Evolutionary conservation across 2,113 vertebrate species (phyloP), one percentile per base, ranked within the genome.

Genomic region (Prinia subflava): DNA sequence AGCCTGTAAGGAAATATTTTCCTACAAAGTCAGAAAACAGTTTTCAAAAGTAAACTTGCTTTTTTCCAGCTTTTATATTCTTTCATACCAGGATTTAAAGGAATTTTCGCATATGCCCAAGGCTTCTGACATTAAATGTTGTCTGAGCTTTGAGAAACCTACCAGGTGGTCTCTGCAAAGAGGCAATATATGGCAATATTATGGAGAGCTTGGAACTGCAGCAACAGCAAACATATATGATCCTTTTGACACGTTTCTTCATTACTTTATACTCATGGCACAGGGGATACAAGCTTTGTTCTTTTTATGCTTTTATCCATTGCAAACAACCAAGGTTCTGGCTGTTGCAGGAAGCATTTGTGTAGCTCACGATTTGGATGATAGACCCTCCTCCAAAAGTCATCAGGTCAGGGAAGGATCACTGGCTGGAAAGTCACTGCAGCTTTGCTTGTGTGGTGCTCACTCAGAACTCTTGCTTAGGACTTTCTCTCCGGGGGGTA

Each of bases 291-390:
- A 70, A 67, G 6, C 13, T 78, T 89, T 80, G 53, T 24, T 22
- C 22, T 69, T 87, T 87, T 69, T n/a, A 65, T 30, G 19, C 23
- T 12, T 37, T 78, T 33, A 59, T 2, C 17, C 42, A 42, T 23
- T 5, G 13, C 19, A 53, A 49, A 60, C 35, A 42, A 4, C 12
- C 73, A 53, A 57, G 57, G 6, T 73, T 47, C 12, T 79, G n/a
- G 10, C 13, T 69, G 27, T 59, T 82, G 44, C 27, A 27, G 19
- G 16, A 64, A 50, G 59, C 21, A 21, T 73, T 83, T 71, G 8
- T 49, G 23, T 23, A 52, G 50, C 3, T 57, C 56, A 15, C 0
- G 0, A 12, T 83, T 67, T 77, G n/a, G 16, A 27, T 37, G 19
- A 13, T 6, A 41, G 69, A 17, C 15, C 5, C 8, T 33, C 55